These are phyloP conservation scores for Aphaenogaster ashmeadi DNA, from an alignment of 1,140 invertebrate genomes.

Conservation along the genomic window DNA sequence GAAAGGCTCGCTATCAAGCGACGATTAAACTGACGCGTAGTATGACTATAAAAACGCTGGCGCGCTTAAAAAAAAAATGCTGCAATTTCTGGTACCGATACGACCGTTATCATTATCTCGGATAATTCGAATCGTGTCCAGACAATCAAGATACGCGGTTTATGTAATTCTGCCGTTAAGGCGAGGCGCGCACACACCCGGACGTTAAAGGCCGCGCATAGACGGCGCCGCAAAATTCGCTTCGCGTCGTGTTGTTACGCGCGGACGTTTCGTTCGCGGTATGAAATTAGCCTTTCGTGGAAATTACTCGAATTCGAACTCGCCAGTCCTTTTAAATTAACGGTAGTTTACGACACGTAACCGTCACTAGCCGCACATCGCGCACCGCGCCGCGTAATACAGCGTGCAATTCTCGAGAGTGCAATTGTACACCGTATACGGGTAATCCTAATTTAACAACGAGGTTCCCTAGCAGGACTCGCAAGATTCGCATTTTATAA, in stretches of 20 bases:
- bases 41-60: background rate
- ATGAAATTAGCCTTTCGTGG: slow-evolving; percentile 53
- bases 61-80: background rate
- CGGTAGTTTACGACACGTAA: slow-evolving; percentile 56
- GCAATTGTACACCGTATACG: slow-evolving; percentile 30
- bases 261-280: background rate
- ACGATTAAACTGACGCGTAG: slow-evolving; percentile 11
- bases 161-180: slow-evolving; percentile 38
- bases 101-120: slow-evolving; percentile 48
- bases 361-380: background rate
- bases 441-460: slow-evolving; percentile 52
- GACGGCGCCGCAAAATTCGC: slow-evolving; percentile 25
- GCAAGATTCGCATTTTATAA: slow-evolving; percentile 11
- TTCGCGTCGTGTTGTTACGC: slow-evolving; percentile 36
- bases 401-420: slow-evolving; percentile 35
- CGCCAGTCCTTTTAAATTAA: slow-evolving; percentile 56
- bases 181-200: background rate
- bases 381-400: slow-evolving; percentile 7
- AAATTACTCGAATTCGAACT: slow-evolving; percentile 40
- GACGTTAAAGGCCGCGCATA: background rate
- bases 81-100: slow-evolving; percentile 42
- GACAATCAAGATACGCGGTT: slow-evolving; percentile 55
- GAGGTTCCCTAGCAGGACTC: slow-evolving; percentile 1
- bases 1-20: background rate
- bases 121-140: slow-evolving; percentile 44